Percentiles rank a stretch among this genome's conserved stretches.
phyloP scores from a whole-genome alignment of 2,888 invertebrate species.

The Argynnis bischoffii region DNA sequence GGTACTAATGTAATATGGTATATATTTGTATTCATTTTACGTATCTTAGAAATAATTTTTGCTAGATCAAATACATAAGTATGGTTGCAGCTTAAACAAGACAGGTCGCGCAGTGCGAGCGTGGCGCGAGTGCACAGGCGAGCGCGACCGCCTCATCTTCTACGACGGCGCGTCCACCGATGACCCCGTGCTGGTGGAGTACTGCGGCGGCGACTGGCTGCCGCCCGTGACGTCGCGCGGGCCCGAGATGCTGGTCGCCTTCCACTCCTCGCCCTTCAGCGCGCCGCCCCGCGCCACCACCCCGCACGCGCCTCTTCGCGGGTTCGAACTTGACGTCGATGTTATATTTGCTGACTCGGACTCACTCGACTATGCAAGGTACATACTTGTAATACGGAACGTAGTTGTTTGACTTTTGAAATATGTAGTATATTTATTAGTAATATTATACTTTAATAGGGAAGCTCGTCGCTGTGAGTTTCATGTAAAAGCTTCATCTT shows the following conservation, averaged over 20 bases:
- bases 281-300: constrained; percentile 86
- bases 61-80: not conserved
- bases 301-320: constrained; percentile 87
- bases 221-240: constrained; percentile 88
- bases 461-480: constrained; percentile 86
- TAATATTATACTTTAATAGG: constrained; percentile 44
- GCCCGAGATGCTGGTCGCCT: constrained; percentile 93
- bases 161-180: constrained; percentile 92
- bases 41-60: no score
- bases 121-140: constrained; percentile 92
- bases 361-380: constrained; percentile 90
- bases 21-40: no score
- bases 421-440: not conserved
- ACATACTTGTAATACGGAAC: not conserved
- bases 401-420: no score
- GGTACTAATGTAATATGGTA: no score
- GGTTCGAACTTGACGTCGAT: constrained; percentile 92
- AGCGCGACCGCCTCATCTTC: constrained; percentile 91
- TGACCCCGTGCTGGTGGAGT: constrained; percentile 91
- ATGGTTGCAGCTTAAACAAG: constrained; percentile 83
- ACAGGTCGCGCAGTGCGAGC: constrained; percentile 88
- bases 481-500: constrained; percentile 88
- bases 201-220: constrained; percentile 94
- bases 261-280: constrained; percentile 92
- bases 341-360: constrained; percentile 94